Percentiles rank a stretch among this genome's conserved stretches.
Conservation (phyloP, 2,888 invertebrate species). For the Sminthurinus aureus region DNA sequence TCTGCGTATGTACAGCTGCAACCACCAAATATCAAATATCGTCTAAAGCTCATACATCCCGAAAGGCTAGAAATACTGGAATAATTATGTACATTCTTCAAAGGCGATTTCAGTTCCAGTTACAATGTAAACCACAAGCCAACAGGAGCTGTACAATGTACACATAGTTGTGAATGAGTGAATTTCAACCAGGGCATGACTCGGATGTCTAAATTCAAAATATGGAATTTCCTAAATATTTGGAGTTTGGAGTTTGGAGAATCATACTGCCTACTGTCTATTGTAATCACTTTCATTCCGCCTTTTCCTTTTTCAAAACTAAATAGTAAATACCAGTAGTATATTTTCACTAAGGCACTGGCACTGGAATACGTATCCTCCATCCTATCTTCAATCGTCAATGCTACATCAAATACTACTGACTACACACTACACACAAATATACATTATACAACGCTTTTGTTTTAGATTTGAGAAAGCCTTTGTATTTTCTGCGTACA, state of each 20-base stretch:
- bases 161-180: slow-evolving; percentile 5
- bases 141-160: background rate
- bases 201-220: background rate
- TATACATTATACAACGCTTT: too few relatives aligned
- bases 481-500: too few relatives aligned
- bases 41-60: background rate
- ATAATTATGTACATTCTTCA: background rate
- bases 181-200: slow-evolving; percentile 10
- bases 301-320: too few relatives aligned
- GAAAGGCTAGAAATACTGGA: background rate
- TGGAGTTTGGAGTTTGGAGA: background rate
- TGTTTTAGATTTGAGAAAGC: too few relatives aligned
- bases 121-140: background rate
- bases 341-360: too few relatives aligned
- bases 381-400: too few relatives aligned
- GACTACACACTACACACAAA: too few relatives aligned
- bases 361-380: too few relatives aligned
- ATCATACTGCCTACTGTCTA: background rate
- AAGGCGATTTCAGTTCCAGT: background rate
- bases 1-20: background rate
- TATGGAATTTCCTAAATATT: slow-evolving; percentile 17
- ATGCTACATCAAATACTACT: too few relatives aligned
- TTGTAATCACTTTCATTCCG: background rate
- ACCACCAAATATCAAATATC: background rate
- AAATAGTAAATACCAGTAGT: too few relatives aligned